Conservation (phyloP, 2,888 invertebrate species). For the Epirrhoe alternata region DNA sequence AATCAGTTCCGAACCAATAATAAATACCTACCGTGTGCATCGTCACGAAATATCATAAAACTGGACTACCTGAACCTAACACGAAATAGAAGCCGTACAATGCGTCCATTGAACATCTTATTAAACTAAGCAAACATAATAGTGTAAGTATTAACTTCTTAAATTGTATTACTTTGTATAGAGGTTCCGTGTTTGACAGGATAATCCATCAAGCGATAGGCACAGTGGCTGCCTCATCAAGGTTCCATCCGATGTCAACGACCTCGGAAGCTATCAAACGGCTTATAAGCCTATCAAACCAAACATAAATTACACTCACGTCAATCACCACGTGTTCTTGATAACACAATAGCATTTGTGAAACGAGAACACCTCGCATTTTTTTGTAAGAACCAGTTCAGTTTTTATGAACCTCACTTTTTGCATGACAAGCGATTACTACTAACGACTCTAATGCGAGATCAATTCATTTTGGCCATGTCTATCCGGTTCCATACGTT, state of each 20-base stretch:
- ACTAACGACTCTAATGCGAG: slow-evolving; percentile 68
- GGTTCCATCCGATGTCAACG: slow-evolving; percentile 72
- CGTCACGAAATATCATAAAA: slow-evolving; percentile 32
- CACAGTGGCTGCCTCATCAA: slow-evolving; percentile 69
- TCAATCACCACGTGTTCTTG: slow-evolving; percentile 54
- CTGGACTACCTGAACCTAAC: slow-evolving; percentile 25
- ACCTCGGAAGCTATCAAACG: slow-evolving; percentile 45
- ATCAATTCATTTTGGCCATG: slow-evolving; percentile 64
- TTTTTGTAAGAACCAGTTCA: slow-evolving; percentile 33
- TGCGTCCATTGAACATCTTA: slow-evolving; percentile 46
- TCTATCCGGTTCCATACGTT: slow-evolving; percentile 58
- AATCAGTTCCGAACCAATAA: slow-evolving; percentile 44
- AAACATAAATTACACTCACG: slow-evolving; percentile 66
- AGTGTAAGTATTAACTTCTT: slow-evolving; percentile 69
- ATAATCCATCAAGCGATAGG: slow-evolving; percentile 67
- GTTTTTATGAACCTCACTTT: slow-evolving; percentile 70
- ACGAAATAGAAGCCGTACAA: slow-evolving; percentile 43
- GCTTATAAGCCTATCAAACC: slow-evolving; percentile 55
- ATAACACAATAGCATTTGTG: slow-evolving; percentile 58
- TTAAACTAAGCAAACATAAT: slow-evolving; percentile 61
- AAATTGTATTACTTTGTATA: slow-evolving; percentile 66
- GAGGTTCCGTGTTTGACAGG: slow-evolving; percentile 55
- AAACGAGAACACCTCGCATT: slow-evolving; percentile 61
- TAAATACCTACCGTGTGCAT: slow-evolving; percentile 31
- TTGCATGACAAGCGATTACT: slow-evolving; percentile 76